Base-by-base conservation (phyloP, 2,888 invertebrate species). In the Trissonchulus latispiculum region DNA sequence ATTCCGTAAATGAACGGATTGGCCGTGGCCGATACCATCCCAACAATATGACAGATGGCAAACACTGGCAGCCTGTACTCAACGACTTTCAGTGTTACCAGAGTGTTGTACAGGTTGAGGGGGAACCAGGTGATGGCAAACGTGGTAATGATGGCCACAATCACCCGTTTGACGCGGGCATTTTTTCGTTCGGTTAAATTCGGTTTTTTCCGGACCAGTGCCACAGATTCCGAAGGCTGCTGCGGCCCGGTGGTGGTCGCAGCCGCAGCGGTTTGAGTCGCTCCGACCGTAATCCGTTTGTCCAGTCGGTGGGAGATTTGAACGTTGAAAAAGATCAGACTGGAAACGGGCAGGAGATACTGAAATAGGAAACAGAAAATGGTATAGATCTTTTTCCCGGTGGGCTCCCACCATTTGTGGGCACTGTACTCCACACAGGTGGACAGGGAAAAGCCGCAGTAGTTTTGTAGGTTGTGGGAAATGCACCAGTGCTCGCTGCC, bases 331-430 rank as follows among this genome's bases (percentile, higher is more conserved):
- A 64, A 64, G 29, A 64, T 29, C 15, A 35, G 29, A 8, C 66
- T 35, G 8, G n/a, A 8, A 8, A 64, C 32, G 18, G 66, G 66
- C 15, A 64, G 33, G 33, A 64, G 29, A 35, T 64, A 64, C 33
- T 64, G 66, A 64, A 64, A 64, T 29, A 64, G 32, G 33, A 64
- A 64, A n/a, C 66, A 64, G n/a, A 64, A 64, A 18, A 64, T 35
- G n/a, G 66, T 64, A n/a, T 64, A 64, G 8, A 64, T 15, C 8
- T 8, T 31, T 64, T 64, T 64, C 15, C 66, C 66, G 33, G 66
- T 64, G 15, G 15, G 18, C 33, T 64, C 29, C 32, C 29, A 64
- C 66, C 66, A 64, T n/a, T n/a, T n/a, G n/a, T n/a, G n/a, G n/a
- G n/a, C n/a, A n/a, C n/a, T n/a, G n/a, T n/a, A n/a, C n/a, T n/a